Evolutionary conservation across 2,797 vertebrate genomes (phyloP).

Genomic region (Melanotaenia nigrans): DNA sequence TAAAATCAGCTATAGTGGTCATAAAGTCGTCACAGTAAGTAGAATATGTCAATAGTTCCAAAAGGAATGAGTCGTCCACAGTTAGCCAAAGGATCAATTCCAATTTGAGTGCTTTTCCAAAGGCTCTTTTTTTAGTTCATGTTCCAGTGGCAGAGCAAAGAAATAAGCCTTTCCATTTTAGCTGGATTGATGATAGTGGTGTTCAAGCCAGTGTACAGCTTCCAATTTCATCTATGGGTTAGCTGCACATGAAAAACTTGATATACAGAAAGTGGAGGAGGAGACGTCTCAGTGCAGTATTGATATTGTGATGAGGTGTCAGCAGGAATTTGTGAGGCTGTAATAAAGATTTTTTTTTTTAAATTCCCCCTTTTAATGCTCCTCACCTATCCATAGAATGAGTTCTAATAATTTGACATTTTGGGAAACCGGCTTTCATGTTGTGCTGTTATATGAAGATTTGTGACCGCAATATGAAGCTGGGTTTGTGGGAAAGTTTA

Average conservation of each 20-base stretch:
- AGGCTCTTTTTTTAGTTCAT: constrained; percentile 57
- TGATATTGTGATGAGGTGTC: constrained; percentile 39
- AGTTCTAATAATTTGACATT: constrained; percentile 2
- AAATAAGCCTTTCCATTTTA: constrained; percentile 69
- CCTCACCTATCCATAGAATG: background rate
- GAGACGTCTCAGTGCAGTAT: constrained; percentile 29
- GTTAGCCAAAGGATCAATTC: constrained; percentile 67
- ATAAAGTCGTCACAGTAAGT: constrained; percentile 76
- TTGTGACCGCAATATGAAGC: background rate
- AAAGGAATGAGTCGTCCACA: constrained; percentile 62
- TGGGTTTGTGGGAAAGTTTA: background rate
- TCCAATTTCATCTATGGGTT: constrained; percentile 46
- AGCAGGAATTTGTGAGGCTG: constrained; percentile 20
- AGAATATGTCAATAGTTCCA: constrained; percentile 70
- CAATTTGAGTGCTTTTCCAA: constrained; percentile 72
- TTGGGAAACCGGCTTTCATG: constrained; percentile 7
- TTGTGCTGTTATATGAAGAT: constrained; percentile 6
- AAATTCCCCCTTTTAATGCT: background rate
- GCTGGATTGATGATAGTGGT: constrained; percentile 52
- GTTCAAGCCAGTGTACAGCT: constrained; percentile 45
- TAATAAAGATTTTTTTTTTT: constrained; percentile 15
- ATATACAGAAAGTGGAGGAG: constrained; percentile 22
- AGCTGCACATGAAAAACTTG: constrained; percentile 41
- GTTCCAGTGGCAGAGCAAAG: constrained; percentile 65
- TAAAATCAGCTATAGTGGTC: constrained; percentile 68